phyloP scores from a whole-genome alignment of 2,888 invertebrate genomes.

The Agrochola circellaris region DNA sequence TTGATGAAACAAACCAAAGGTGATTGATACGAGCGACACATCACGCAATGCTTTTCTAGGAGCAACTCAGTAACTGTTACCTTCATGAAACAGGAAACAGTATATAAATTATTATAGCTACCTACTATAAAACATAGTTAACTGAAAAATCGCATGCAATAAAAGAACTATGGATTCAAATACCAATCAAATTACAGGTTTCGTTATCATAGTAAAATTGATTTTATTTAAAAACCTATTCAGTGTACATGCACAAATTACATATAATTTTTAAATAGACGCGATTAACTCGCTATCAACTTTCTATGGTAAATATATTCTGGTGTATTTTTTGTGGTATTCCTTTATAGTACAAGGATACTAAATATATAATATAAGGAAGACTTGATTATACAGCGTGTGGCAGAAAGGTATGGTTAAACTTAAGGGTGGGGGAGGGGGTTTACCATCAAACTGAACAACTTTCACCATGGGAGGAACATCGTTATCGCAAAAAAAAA shows the following conservation, averaged over 20 bases:
- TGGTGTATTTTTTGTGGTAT: constrained; percentile 42
- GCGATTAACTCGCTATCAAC: constrained; percentile 14
- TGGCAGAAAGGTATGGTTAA: background rate
- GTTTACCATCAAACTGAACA: too few species aligned
- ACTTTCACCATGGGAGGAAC: too few species aligned
- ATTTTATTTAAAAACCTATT: constrained; percentile 59
- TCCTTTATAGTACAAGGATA: background rate
- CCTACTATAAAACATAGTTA: background rate
- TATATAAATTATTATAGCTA: background rate
- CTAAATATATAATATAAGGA: constrained; percentile 6
- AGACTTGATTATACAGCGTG: constrained; percentile 24
- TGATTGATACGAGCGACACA: too few species aligned
- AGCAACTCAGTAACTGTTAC: background rate
- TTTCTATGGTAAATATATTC: constrained; percentile 32
- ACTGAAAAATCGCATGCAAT: constrained; percentile 1
- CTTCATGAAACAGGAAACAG: background rate
- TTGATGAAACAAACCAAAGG: background rate
- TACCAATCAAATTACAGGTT: constrained; percentile 30
- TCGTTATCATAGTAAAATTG: constrained; percentile 45
- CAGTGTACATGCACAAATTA: constrained; percentile 56
- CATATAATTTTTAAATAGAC: constrained; percentile 38
- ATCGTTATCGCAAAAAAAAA: background rate
- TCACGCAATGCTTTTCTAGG: background rate
- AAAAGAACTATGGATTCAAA: background rate
- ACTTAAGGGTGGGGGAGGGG: background rate